Evolutionary conservation across 2,797 vertebrate species (phyloP), one percentile per base, ranked within the genome.

Genomic region (Girardinus metallicus): DNA sequence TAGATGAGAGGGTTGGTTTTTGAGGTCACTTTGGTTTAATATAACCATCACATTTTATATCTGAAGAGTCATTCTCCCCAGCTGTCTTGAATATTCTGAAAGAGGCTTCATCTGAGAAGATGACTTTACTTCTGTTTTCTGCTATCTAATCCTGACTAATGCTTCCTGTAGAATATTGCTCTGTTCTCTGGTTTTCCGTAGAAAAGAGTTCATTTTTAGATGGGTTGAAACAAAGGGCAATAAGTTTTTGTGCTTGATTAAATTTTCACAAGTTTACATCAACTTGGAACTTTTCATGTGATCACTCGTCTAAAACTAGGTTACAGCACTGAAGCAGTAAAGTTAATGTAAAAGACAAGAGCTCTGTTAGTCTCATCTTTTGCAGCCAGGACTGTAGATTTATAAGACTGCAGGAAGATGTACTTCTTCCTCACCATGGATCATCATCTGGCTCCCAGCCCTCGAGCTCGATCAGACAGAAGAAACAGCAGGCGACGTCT

Each of bases 381-480:
- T 70, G 23, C 21, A 53, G 23, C 10, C 23, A 41, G 12, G 26
- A 44, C 5, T 29, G 68, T 71, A 16, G 39, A n/a, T 13, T 41
- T 26, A 23, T 4, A 41, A 26, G 10, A 21, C 64, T 39, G 64
- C 21, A 11, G 36, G 62, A 10, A 36, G 8, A 36, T 36, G 62
- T 21, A 10, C 5, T 7, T 77, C 60, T 76, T 81, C 64, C 92
- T 87, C 82, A 97, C 96, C 94, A 89, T 5, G 96, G 97, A 81
- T 96, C 88, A 60, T 97, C 96, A 16, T 96, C 91, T 8, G 96
- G 95, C 80, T 98, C 96, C 97, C 96, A 97, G 72, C 94, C 95
- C n/a, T 96, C 96, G 44, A 97, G 85, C 78, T 97, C 97, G 8
- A 95, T 94, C 82, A 98, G 91, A 91, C 97, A 97, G 83, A 96